Base-by-base conservation (phyloP, 1,140 invertebrate species). In the Diuraphis noxia region DNA sequence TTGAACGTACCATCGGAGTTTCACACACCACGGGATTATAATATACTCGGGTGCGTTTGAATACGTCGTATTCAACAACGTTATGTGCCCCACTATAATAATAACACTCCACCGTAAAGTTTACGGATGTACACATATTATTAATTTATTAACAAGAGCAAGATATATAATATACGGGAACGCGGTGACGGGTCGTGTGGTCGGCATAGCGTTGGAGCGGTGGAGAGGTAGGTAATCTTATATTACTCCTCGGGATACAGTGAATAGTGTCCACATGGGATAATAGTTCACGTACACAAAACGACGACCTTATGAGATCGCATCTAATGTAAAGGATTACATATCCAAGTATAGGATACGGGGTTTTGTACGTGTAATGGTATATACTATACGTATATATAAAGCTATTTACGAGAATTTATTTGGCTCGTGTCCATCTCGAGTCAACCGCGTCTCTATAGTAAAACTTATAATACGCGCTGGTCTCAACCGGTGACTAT, bases 61-160 rank as follows among this genome's bases (percentile, higher is more conserved):
- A 79, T 34, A 36, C 38, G 81, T 82, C 25, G 38, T 30, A 41
- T 82, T 82, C 81, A 30, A 41, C 38, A 19, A 4, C 38, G 9
- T 41, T 17, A 17, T 38, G 40, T 13, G 25, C 23, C 5, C 36
- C 23, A 40, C 38, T 25, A 40, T 82, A 82, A 38, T 82, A 82
- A 82, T n/a, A 82, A 82, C 23, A 82, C 23, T 82, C 3, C 10
- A 25, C 40, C 38, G 38, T 82, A 41, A 82, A 84, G 30, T 84
- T 84, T 84, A 21, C 41, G 56, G 56, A 72, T n/a, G 30, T 84
- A 43, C 82, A 84, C 41, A 84, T 84, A 84, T 38, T 81, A 81
- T 84, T 84, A 84, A 43, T 84, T 86, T 49, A 86, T 86, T 86
- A 49, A 49, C 43, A 36, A 36, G 34, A 21, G 21, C 21, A 23